Percentiles rank a stretch among this genome's conserved stretches.
phyloP scores from a whole-genome alignment of 2,113 vertebrate species.

The Pogonocichla stellata region DNA sequence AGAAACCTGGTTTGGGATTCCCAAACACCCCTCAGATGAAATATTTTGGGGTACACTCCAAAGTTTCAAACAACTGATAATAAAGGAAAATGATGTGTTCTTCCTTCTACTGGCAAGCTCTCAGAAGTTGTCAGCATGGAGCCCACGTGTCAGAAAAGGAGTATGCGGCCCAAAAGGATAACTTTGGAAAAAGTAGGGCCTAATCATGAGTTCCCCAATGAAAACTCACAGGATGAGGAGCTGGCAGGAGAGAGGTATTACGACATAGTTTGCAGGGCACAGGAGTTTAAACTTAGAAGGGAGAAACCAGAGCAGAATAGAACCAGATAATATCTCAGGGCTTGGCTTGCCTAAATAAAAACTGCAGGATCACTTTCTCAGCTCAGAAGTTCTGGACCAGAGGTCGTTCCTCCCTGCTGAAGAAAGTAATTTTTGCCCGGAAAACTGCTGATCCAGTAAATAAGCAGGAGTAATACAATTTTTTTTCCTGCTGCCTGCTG shows the following conservation, averaged over 20 bases:
- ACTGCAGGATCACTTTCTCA: constrained; percentile 6
- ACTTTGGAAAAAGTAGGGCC: background rate
- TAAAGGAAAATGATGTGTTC: background rate
- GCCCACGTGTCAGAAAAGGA: accelerated
- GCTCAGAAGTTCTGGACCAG: background rate
- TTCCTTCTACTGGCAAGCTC: background rate
- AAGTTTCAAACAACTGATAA: background rate
- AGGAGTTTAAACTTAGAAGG: background rate
- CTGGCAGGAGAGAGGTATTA: background rate
- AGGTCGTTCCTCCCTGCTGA: background rate
- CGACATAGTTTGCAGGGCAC: background rate
- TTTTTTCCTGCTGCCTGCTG: background rate
- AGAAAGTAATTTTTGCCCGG: constrained; percentile 22
- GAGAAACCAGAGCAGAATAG: background rate
- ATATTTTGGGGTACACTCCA: background rate
- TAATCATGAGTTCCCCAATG: background rate
- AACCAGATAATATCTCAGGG: background rate
- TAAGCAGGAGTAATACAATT: background rate
- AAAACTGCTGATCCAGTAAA: constrained; percentile 23
- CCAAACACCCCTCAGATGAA: background rate
- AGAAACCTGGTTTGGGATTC: background rate
- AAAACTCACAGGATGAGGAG: background rate
- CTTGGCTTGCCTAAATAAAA: background rate
- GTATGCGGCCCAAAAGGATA: background rate
- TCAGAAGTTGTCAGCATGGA: background rate